phyloP scores from a whole-genome alignment of 2,113 vertebrate species.

The Tychaedon coryphoeus region DNA sequence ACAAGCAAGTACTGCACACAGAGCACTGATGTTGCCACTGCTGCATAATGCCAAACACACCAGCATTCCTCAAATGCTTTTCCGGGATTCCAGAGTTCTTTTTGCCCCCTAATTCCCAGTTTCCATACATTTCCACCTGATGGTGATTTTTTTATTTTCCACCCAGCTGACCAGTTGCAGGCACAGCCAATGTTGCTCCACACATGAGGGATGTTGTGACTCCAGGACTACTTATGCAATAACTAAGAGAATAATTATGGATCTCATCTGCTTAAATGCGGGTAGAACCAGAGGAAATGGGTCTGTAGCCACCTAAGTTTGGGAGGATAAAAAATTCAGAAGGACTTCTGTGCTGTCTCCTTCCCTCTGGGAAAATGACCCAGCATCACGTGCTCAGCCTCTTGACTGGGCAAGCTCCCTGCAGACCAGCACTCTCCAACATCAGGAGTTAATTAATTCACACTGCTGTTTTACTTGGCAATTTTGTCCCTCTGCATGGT shows the following conservation, averaged over 20 bases:
- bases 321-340: not conserved
- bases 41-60: not conserved
- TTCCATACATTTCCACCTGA: not conserved
- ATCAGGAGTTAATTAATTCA: not conserved
- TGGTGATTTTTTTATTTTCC: not conserved
- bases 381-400: accelerated
- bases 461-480: not conserved
- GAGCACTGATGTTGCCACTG: not conserved
- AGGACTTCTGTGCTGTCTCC: not conserved
- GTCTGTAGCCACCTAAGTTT: not conserved
- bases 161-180: not conserved
- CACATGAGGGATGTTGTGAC: accelerated
- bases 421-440: not conserved
- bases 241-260: not conserved
- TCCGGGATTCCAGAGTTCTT: not conserved
- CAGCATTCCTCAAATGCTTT: not conserved
- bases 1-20: accelerated
- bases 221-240: not conserved
- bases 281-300: not conserved
- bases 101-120: not conserved
- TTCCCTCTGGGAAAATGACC: not conserved
- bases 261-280: not conserved
- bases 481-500: not conserved
- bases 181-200: accelerated
- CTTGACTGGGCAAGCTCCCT: accelerated